phyloP scores from a whole-genome alignment of 2,888 invertebrate species.

The Chrysolina oricalcia region DNA sequence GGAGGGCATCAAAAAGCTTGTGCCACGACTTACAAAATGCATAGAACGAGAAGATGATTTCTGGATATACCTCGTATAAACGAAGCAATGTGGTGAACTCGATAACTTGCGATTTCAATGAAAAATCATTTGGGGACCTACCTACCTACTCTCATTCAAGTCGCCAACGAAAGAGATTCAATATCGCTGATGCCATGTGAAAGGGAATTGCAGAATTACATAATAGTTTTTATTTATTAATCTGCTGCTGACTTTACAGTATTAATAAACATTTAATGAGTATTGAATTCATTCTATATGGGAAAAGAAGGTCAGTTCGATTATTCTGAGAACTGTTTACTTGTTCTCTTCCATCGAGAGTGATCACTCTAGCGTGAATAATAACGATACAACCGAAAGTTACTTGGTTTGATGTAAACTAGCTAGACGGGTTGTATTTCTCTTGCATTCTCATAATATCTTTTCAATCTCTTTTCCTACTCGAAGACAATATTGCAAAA shows the following conservation, averaged over 20 bases:
- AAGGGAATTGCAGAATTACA: background rate
- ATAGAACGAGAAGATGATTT: too few species aligned
- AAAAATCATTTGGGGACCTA: background rate
- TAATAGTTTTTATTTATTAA: constrained; percentile 10
- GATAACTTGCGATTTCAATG: too few species aligned
- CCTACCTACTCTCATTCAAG: background rate
- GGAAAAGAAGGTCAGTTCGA: constrained; percentile 35
- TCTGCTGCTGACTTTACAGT: constrained; percentile 1
- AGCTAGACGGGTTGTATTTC: background rate
- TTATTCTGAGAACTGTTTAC: constrained; percentile 35
- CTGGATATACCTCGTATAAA: too few species aligned
- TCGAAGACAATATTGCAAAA: too few species aligned
- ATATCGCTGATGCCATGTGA: background rate
- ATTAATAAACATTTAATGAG: constrained; percentile 4
- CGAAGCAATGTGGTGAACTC: too few species aligned
- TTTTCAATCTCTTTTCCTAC: too few species aligned
- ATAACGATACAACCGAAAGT: background rate
- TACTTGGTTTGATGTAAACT: background rate
- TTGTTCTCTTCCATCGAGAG: constrained; percentile 5
- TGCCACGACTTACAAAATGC: too few species aligned
- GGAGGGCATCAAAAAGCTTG: too few species aligned
- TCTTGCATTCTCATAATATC: background rate
- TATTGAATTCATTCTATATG: background rate
- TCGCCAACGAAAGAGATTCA: background rate
- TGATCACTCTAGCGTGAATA: background rate